These are phyloP conservation scores for Cephalotes varians DNA, from an alignment of 2,888 invertebrate species.

Conservation along the genomic window DNA sequence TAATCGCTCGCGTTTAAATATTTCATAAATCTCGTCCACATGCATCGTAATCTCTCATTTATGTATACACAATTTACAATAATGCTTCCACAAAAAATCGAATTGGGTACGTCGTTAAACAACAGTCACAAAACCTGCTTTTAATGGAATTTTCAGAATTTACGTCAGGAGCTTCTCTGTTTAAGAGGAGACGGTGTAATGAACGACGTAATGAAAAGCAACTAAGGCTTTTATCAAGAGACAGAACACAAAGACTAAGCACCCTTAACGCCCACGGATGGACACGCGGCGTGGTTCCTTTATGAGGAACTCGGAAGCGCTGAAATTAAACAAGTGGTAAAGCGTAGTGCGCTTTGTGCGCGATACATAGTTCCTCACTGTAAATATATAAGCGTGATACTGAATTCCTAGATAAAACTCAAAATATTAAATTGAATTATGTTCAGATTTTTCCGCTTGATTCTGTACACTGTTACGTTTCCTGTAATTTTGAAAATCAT, in stretches of 20 bases:
- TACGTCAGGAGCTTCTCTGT: conserved; percentile 18
- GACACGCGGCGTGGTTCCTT: conserved; percentile 44
- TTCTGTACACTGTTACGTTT: background rate
- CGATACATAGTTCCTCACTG: conserved; percentile 15
- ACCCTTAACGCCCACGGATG: conserved; percentile 44
- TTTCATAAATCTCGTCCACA: background rate
- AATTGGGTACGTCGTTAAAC: conserved; percentile 3
- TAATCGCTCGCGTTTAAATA: conserved; percentile 15
- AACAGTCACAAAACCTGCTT: conserved; percentile 21
- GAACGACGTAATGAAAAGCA: conserved; percentile 52
- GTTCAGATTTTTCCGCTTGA: background rate
- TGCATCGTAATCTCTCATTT: conserved; percentile 5
- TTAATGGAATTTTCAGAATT: conserved; percentile 47
- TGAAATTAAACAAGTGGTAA: conserved; percentile 58
- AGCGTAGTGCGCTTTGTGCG: conserved; percentile 36
- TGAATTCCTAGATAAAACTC: conserved; percentile 13
- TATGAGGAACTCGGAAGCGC: conserved; percentile 39
- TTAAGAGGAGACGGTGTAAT: conserved; percentile 34
- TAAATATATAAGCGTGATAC: conserved; percentile 21
- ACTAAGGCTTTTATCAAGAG: conserved; percentile 54
- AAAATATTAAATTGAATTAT: conserved; percentile 10
- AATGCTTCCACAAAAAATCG: conserved; percentile 10
- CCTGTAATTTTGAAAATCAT: background rate
- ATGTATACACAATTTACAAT: background rate
- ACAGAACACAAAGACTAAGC: conserved; percentile 50